Evolutionary conservation across 1,140 invertebrate species (phyloP).

Genomic region (Stegodyphus mimosarum): DNA sequence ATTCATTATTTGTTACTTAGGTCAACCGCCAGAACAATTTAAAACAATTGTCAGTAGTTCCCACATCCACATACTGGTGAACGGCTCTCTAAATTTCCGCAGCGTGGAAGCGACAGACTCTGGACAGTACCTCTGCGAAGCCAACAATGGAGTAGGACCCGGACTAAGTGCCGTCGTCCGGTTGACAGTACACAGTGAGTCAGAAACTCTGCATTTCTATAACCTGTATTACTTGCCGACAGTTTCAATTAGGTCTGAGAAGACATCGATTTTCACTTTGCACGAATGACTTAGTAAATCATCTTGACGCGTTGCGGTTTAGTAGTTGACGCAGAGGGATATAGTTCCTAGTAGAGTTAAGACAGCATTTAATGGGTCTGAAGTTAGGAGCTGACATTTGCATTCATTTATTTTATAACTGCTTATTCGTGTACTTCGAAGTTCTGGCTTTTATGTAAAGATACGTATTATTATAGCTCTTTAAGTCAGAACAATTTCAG

Average conservation of each 20-base stretch:
- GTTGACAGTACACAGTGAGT: slow-evolving; percentile 58
- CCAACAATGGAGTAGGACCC: slow-evolving; percentile 70
- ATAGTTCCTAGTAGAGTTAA: too few species aligned
- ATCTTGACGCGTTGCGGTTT: not conserved
- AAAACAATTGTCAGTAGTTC: slow-evolving; percentile 62
- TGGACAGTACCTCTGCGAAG: slow-evolving; percentile 71
- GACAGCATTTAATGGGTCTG: too few species aligned
- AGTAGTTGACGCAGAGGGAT: too few species aligned
- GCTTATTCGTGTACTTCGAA: too few species aligned
- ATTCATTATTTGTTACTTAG: not conserved
- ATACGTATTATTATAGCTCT: too few species aligned
- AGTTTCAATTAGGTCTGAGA: slow-evolving; percentile 33
- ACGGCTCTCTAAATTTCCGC: slow-evolving; percentile 63
- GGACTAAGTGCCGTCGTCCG: slow-evolving; percentile 65
- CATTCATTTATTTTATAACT: too few species aligned
- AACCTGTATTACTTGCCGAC: not conserved
- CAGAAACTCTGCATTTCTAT: not conserved
- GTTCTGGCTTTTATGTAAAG: too few species aligned
- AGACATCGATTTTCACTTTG: slow-evolving; percentile 23
- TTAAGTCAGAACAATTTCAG: too few species aligned
- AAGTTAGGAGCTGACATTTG: too few species aligned
- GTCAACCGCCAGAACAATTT: slow-evolving; percentile 42
- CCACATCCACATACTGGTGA: slow-evolving; percentile 64
- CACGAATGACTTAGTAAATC: slow-evolving; percentile 9
- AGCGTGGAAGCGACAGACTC: slow-evolving; percentile 60